phyloP scores from a whole-genome alignment of 2,888 invertebrate genomes.

The Callosobruchus maculatus region DNA sequence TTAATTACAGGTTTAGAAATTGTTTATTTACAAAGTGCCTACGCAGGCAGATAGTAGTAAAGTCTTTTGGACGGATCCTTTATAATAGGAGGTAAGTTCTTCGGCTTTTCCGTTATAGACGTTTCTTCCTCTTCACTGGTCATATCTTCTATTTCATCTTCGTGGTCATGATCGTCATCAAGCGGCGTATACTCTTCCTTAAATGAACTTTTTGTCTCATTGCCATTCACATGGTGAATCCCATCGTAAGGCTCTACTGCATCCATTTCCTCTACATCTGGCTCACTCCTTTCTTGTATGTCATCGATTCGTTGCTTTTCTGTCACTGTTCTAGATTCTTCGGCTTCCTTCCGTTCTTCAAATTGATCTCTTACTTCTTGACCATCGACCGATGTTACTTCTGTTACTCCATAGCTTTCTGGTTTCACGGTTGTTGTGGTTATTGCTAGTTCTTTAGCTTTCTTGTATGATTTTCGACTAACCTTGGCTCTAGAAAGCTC shows the following conservation, averaged over 20 bases:
- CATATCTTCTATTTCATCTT: background rate
- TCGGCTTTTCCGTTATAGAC: background rate
- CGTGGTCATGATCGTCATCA: background rate
- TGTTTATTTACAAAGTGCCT: slow-evolving; percentile 1
- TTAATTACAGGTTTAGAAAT: background rate
- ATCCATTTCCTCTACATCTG: background rate
- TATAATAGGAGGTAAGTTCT: slow-evolving; percentile 27
- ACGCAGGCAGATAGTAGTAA: slow-evolving; percentile 39
- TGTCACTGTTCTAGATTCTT: background rate
- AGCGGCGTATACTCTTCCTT: background rate
- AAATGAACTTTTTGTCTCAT: background rate
- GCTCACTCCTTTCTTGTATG: background rate
- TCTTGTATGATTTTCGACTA: background rate
- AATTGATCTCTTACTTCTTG: background rate
- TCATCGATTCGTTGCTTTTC: background rate
- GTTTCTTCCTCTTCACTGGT: background rate
- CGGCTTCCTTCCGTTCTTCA: background rate
- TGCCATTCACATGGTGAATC: background rate
- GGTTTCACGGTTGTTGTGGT: background rate
- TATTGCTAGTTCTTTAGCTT: background rate
- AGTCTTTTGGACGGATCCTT: slow-evolving; percentile 44
- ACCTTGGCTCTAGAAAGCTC: background rate
- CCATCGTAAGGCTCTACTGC: background rate
- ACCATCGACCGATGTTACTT: background rate
- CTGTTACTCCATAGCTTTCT: background rate